Evolutionary conservation across 2,113 vertebrate species (phyloP).

Genomic region (Bungarus multicinctus): DNA sequence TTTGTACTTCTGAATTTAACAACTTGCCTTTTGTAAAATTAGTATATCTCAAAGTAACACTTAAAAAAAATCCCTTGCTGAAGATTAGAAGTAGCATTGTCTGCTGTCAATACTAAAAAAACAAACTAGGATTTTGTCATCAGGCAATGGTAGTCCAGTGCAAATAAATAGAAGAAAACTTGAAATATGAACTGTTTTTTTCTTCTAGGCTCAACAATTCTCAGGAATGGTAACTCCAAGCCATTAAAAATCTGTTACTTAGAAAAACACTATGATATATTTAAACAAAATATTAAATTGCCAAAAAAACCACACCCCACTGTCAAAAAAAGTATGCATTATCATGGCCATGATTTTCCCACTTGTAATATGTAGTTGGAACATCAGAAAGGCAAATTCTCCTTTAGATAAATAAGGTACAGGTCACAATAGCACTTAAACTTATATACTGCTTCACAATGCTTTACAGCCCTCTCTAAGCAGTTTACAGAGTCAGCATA

Average conservation of each 20-base stretch:
- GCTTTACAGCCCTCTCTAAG: neutral
- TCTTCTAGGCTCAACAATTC: neutral
- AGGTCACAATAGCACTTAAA: neutral
- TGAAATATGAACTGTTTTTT: neutral
- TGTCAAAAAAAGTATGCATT: neutral
- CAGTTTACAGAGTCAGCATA: neutral
- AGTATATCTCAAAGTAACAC: neutral
- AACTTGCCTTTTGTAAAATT: neutral
- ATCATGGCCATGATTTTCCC: neutral
- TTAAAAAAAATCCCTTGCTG: neutral
- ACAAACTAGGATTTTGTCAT: neutral
- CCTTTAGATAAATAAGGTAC: neutral
- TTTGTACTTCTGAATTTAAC: neutral
- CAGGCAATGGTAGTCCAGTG: neutral
- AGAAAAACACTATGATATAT: neutral
- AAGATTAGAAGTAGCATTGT: neutral
- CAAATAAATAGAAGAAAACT: neutral
- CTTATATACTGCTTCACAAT: neutral
- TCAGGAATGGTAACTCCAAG: neutral
- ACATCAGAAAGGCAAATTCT: neutral
- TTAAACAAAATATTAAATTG: neutral
- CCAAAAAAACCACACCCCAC: neutral
- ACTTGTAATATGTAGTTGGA: neutral
- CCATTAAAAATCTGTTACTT: neutral
- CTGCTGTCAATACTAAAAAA: neutral